These are phyloP conservation scores for Calypte anna DNA, from an alignment of 2,113 vertebrate genomes.

Conservation along the genomic window DNA sequence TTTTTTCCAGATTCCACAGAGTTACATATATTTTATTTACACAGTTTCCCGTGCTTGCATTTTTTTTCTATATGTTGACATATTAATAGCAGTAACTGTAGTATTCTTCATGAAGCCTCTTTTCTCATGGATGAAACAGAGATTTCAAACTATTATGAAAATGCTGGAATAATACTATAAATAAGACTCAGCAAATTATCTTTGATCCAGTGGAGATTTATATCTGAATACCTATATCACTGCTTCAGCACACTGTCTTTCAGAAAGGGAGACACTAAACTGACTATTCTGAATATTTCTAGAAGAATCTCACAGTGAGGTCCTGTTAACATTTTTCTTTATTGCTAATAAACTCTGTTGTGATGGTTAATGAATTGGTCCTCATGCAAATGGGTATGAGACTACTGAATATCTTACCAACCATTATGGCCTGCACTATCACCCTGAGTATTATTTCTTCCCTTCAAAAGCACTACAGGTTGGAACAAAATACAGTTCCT, in stretches of 20 bases:
- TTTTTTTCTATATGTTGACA: not conserved
- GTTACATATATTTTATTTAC: not conserved
- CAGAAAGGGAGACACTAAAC: not conserved
- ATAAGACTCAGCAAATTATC: not conserved
- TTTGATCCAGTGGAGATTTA: not conserved
- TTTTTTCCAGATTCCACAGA: not conserved
- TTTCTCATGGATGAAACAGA: not conserved
- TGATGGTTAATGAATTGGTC: not conserved
- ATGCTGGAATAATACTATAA: not conserved
- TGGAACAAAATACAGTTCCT: conserved; percentile 29
- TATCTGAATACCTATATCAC: not conserved
- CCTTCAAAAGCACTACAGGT: conserved; percentile 8
- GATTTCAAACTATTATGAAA: not conserved
- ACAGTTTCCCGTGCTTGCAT: not conserved
- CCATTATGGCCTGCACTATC: not conserved
- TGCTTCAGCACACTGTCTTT: not conserved
- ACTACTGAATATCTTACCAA: not conserved
- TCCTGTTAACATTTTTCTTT: conserved; percentile 2
- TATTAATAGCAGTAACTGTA: not conserved
- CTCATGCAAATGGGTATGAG: not conserved
- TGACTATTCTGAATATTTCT: not conserved
- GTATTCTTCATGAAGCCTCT: not conserved
- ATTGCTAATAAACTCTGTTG: not conserved
- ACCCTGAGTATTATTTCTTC: conserved; percentile 23
- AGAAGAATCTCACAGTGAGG: not conserved